These are phyloP conservation scores for Rhabdophis nuchalis DNA, from an alignment of 2,797 vertebrate species.

Conservation along the genomic window DNA sequence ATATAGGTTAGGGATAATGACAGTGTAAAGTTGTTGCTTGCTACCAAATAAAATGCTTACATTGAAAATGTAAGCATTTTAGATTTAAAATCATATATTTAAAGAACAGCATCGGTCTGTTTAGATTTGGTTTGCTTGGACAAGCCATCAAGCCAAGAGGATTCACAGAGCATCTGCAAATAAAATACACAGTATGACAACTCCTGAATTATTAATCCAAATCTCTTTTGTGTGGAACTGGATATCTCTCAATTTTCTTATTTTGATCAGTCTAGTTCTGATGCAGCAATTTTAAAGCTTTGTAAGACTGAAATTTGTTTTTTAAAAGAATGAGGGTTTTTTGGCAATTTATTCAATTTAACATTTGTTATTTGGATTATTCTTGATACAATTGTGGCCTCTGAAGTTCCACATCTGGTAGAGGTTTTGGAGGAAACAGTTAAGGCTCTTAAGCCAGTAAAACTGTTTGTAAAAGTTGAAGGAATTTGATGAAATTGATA, in stretches of 20 bases:
- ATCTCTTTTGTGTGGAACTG: background rate
- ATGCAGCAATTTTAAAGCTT: background rate
- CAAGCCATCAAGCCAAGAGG: background rate
- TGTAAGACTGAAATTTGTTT: background rate
- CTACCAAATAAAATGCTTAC: background rate
- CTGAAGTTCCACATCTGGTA: background rate
- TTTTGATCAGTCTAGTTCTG: background rate
- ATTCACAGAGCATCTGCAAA: background rate
- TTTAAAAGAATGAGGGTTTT: background rate
- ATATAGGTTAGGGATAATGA: background rate
- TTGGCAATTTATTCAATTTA: background rate
- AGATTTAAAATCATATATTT: background rate
- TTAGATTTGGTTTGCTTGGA: background rate
- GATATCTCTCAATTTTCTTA: background rate
- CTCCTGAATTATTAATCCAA: background rate
- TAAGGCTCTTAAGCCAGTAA: background rate
- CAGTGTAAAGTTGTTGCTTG: background rate
- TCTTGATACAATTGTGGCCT: background rate
- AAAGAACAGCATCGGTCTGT: background rate
- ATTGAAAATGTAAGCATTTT: background rate
- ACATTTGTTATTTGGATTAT: background rate
- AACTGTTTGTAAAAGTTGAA: background rate
- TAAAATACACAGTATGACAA: background rate
- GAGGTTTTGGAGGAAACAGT: background rate
- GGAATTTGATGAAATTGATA: background rate